These are phyloP conservation scores for Hedya salicella DNA, from an alignment of 2,888 invertebrate genomes.

Conservation along the genomic window DNA sequence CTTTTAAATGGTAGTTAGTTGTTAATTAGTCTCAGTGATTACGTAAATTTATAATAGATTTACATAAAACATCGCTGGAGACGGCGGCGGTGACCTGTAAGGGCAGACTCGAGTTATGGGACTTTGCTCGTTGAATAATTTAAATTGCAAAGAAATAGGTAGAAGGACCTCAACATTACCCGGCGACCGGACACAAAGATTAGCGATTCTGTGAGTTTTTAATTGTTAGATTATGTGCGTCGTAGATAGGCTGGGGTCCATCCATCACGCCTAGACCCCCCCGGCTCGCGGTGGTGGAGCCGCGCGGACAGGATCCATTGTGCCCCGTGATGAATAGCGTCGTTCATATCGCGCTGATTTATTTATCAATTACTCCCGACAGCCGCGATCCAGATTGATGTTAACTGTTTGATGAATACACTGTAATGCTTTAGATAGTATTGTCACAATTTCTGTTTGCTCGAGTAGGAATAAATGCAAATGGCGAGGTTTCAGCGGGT, in stretches of 20 bases:
- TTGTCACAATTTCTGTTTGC: not conserved
- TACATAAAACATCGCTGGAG: not conserved
- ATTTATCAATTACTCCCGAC: constrained; percentile 33
- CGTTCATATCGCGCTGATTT: constrained; percentile 31
- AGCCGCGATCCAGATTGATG: constrained; percentile 1
- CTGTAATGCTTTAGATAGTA: not conserved
- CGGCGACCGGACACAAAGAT: no score
- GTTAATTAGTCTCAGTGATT: constrained; percentile 9
- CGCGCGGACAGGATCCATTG: constrained; percentile 9
- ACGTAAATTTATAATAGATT: not conserved
- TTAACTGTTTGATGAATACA: not conserved
- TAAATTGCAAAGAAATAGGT: no score
- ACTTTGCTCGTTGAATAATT: not conserved
- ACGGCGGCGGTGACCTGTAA: not conserved
- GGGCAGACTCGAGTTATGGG: not conserved
- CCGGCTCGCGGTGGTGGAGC: not conserved
- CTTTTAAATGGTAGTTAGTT: constrained; percentile 6
- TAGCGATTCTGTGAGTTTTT: no score
- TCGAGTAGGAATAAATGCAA: not conserved
- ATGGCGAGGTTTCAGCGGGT: not conserved
- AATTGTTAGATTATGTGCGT: no score
- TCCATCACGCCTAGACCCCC: not conserved
- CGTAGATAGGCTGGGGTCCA: not conserved
- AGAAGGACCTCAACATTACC: no score
- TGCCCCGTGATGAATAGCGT: constrained; percentile 16